Base-by-base conservation (phyloP, 1,140 invertebrate genomes). In the Argopecten irradians region DNA sequence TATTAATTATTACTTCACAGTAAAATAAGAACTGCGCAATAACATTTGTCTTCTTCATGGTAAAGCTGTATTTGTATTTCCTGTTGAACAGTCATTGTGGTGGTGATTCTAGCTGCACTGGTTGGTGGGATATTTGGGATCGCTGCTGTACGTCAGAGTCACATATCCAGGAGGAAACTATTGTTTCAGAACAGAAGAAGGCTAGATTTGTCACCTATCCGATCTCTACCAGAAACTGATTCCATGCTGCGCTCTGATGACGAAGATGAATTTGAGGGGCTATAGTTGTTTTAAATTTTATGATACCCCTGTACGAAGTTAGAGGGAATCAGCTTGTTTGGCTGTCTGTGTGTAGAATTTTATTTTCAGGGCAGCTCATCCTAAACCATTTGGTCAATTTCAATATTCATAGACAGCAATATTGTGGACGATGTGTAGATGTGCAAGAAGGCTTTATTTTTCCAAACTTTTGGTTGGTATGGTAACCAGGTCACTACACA, bases 121-220 rank as follows among this genome's bases (percentile, higher is more conserved):
- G 36, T 92, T 55, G 89, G 90, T 34, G 90, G 87, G 3, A 28
- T 92, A 2, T 92, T 89, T 85, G 82, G 87, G 13, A 91, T 92
- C 8, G 90, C 87, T 87, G 91, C 89, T 34, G 88, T 87, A 35
- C 71, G 85, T n/a, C 89, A 92, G 84, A 84, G 87, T 13, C 84
- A 86, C 82, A 92, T 86, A 28, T 87, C 83, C 19, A 43, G 82
- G 34, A 82, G 87, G 36, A 39, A 89, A 34, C 39, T 88, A 19
- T 43, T 86, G 19, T 86, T 33, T 43, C 32, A 43, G 32, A 86
- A 43, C 22, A 36, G 85, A 22, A 84, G 36, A 13, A 89, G 86
- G 34, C 82, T 82, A 43, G 41, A 33, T 22, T 55, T 41, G 34
- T 85, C 85, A 89, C 36, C 88, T 14, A 87, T 83, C 35, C 87